Percentiles rank a stretch among this genome's conserved stretches.
Conservation (phyloP, 2,797 vertebrate genomes). For the Coreius guichenoti region DNA sequence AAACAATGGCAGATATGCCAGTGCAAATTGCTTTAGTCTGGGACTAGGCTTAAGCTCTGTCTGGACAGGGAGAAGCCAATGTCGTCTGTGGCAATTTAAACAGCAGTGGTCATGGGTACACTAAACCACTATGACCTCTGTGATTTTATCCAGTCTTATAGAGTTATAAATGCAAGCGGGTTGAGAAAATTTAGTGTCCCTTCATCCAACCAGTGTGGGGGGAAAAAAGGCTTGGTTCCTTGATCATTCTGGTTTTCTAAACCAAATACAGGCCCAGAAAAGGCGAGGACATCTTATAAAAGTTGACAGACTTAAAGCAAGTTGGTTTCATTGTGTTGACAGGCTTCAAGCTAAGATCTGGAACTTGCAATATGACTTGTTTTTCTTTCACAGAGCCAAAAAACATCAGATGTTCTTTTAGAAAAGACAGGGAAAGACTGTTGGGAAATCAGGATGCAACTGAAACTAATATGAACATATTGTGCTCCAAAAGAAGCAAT, state of each 20-base stretch:
- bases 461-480: slow-evolving; percentile 20
- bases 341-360: slow-evolving; percentile 12
- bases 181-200: slow-evolving; percentile 14
- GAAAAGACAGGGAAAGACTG: slow-evolving; percentile 6
- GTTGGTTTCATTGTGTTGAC: slow-evolving; percentile 22
- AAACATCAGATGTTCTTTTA: neutral
- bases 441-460: neutral
- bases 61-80: slow-evolving; percentile 29
- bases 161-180: slow-evolving; percentile 25
- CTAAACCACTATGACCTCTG: slow-evolving; percentile 44
- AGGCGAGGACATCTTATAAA: slow-evolving; percentile 21
- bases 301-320: slow-evolving; percentile 20
- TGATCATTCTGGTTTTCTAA: slow-evolving; percentile 8
- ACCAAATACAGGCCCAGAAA: slow-evolving; percentile 24
- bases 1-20: neutral
- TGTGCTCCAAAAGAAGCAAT: neutral
- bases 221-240: neutral
- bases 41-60: neutral
- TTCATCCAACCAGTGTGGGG: slow-evolving; percentile 37
- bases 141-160: slow-evolving; percentile 38
- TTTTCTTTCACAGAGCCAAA: slow-evolving; percentile 12
- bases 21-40: neutral
- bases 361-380: slow-evolving; percentile 5
- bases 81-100: slow-evolving; percentile 45
- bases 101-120: slow-evolving; percentile 29